A percentile compares a stretch with the other conserved stretches of the same genome.
These are phyloP conservation scores for Halichoerus grypus DNA, from an alignment of 2,113 vertebrate species.

Conservation along the genomic window DNA sequence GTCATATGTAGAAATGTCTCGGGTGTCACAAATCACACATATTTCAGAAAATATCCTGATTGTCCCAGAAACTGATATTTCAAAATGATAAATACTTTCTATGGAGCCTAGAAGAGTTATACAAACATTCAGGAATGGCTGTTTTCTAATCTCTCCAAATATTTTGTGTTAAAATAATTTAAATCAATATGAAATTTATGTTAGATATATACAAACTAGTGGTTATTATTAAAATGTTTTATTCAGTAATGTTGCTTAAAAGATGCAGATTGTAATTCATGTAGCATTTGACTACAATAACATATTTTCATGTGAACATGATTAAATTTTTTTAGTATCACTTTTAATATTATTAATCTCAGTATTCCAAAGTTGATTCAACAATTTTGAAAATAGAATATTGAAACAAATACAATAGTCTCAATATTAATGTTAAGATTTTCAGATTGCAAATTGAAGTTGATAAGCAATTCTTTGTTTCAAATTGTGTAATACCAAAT, in stretches of 20 bases:
- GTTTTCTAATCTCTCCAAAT: not conserved
- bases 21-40: not conserved
- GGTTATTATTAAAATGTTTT: not conserved
- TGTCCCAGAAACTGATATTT: not conserved
- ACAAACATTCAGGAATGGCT: not conserved
- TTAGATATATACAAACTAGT: not conserved
- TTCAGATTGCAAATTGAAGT: not conserved
- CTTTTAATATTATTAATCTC: not conserved
- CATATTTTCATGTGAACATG: not conserved
- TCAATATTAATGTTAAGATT: not conserved
- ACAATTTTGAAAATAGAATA: not conserved
- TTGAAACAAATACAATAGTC: not conserved
- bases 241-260: not conserved
- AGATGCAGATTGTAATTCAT: not conserved
- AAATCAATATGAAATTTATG: not conserved
- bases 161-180: constrained; percentile 19
- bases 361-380: not conserved
- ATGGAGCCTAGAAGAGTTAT: not conserved
- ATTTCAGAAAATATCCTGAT: not conserved
- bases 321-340: not conserved
- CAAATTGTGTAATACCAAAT: not conserved
- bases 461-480: not conserved
- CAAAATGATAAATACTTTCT: not conserved
- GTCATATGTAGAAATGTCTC: not conserved
- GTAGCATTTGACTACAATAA: not conserved